Evolutionary conservation across 2,113 vertebrate species (phyloP).

Genomic region (Chaetura pelagica): DNA sequence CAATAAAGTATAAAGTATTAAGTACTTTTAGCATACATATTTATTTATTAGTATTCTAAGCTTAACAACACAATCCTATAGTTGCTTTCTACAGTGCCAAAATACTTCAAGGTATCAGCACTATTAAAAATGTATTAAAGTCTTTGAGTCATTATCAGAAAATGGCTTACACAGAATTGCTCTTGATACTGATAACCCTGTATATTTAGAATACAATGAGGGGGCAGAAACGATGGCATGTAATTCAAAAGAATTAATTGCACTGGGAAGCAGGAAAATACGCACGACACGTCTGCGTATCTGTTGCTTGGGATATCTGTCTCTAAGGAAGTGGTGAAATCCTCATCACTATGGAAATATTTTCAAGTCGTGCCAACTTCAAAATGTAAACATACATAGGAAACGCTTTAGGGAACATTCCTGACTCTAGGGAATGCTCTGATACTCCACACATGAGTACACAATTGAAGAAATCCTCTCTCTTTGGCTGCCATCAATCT

Average conservation of each 20-base stretch:
- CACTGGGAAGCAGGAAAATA: not conserved
- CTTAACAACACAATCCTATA: not conserved
- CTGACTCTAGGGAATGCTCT: not conserved
- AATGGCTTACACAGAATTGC: not conserved
- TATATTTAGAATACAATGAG: not conserved
- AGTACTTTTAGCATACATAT: not conserved
- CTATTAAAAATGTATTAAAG: not conserved
- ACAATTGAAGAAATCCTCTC: not conserved
- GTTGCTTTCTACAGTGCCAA: not conserved
- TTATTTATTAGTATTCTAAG: not conserved
- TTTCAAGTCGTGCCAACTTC: not conserved
- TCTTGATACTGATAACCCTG: not conserved
- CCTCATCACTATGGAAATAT: not conserved
- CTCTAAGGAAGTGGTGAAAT: not conserved
- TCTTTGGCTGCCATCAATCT: not conserved
- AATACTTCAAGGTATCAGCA: not conserved
- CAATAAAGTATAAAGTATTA: not conserved
- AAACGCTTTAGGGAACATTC: not conserved
- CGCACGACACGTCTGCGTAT: not conserved
- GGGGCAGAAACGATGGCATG: not conserved
- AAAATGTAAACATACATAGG: not conserved
- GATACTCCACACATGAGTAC: not conserved
- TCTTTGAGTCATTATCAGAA: not conserved
- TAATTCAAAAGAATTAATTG: not conserved
- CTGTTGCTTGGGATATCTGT: not conserved